Conservation (phyloP, 1,140 invertebrate genomes). For the Conus betulinus region DNA sequence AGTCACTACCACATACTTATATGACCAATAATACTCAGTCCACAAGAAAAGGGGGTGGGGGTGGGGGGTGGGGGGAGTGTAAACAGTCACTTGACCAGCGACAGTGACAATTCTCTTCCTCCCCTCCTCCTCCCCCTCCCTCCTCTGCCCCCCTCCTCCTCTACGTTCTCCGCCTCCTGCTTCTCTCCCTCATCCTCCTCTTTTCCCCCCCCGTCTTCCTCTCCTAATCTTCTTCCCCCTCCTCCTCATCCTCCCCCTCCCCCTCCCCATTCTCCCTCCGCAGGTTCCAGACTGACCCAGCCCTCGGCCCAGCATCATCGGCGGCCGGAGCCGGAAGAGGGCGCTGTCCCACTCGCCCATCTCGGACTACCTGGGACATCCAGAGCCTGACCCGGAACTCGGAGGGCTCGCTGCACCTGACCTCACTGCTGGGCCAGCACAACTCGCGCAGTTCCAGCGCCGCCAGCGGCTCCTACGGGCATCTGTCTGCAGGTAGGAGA, state of each 20-base stretch:
- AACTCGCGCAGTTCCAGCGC: slow-evolving; percentile 87
- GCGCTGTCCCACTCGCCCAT: slow-evolving; percentile 96
- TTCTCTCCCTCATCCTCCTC: too few relatives aligned
- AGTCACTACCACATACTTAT: too few relatives aligned
- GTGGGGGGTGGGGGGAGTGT: too few relatives aligned
- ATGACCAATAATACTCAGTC: too few relatives aligned
- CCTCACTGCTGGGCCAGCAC: slow-evolving; percentile 86
- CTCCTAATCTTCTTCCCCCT: too few relatives aligned
- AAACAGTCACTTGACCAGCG: too few relatives aligned
- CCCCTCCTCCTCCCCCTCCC: not conserved
- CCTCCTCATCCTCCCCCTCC: too few relatives aligned
- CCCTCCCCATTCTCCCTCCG: too few relatives aligned
- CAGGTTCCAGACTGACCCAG: slow-evolving; percentile 83
- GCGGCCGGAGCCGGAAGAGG: slow-evolving; percentile 80
- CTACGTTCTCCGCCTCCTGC: too few relatives aligned
- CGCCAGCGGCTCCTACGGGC: slow-evolving; percentile 96
- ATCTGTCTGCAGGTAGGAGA: slow-evolving; percentile 95
- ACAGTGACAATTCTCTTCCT: not conserved
- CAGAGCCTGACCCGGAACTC: slow-evolving; percentile 97
- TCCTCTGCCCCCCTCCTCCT: not conserved
- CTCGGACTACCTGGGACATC: slow-evolving; percentile 91
- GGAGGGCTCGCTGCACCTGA: slow-evolving; percentile 90
- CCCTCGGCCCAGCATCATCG: slow-evolving; percentile 64
- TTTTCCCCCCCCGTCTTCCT: too few relatives aligned
- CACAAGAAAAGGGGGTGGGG: too few relatives aligned